These are phyloP conservation scores for Dicroscelio sp. DNA, from an alignment of 2,888 invertebrate species.

Conservation along the genomic window DNA sequence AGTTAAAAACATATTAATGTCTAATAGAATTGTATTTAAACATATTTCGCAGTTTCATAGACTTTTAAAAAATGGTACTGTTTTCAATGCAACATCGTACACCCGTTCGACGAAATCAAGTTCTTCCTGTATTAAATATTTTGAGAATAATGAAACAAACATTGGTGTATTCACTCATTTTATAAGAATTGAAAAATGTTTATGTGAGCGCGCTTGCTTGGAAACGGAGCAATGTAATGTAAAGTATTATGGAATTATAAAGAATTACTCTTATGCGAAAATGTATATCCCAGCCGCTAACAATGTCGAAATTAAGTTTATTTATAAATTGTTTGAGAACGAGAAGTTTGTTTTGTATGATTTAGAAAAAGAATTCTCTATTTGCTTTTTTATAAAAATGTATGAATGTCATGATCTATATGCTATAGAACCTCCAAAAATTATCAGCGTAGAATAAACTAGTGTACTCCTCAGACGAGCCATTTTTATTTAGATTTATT, in stretches of 20 bases:
- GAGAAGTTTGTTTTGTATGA: background rate
- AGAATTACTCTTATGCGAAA: background rate
- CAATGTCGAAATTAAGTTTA: background rate
- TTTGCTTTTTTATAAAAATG: conserved; percentile 18
- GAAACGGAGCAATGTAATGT: no score
- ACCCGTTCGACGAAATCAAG: background rate
- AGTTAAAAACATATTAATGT: no score
- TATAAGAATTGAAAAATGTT: no score
- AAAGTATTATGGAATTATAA: conserved; percentile 24
- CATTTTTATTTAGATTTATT: no score
- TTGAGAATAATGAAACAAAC: no score
- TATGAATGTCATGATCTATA: background rate
- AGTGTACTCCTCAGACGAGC: no score
- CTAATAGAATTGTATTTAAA: no score
- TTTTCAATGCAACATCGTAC: no score
- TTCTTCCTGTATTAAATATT: background rate
- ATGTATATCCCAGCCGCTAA: background rate
- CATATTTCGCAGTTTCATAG: no score
- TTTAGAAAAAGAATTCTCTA: background rate
- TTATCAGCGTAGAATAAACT: conserved; percentile 22
- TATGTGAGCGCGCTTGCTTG: no score
- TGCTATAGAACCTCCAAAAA: background rate
- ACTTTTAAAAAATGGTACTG: no score
- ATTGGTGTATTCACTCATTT: no score
- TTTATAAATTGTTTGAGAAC: background rate